Evolutionary conservation across 2,888 invertebrate species (phyloP), one percentile per base, ranked within the genome.

Genomic region (Sesia apiformis): DNA sequence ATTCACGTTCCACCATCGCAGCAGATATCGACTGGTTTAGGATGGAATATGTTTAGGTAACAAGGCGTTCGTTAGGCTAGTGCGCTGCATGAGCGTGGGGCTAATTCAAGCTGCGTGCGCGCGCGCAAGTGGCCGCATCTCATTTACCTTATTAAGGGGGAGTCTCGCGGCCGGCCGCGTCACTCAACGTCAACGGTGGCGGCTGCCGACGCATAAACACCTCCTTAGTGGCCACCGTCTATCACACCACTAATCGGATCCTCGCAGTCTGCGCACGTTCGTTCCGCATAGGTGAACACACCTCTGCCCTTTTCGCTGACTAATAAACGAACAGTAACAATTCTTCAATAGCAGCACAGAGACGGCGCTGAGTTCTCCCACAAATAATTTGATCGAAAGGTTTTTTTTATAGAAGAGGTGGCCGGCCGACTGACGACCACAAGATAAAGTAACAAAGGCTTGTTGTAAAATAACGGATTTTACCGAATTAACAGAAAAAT

Each of bases 71-170:
- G 79, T 77, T 77, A 77, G 67, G 40, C 52, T 53, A 61, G 56
- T 55, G 59, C 62, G 64, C 63, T 60, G 65, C 62, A 63, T 65
- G 7, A 39, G 52, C 23, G 65, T 64, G 63, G 68, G 63, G 75
- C 73, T 81, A 81, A 83, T 82, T 79, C 70, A 77, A 76, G 72
- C 67, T 54, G 66, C 60, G 60, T 59, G 65, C 63, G 64, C 58
- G 63, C 64, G 63, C 65, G 62, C 55, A 57, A 57, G 57, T 60
- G 57, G 59, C 62, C 77, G 80, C 81, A 79, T 80, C 82, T 83
- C 81, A 81, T 84, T 83, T 84, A 78, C 85, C 84, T 78, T 85
- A 84, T 84, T 81, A 76, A 82, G 81, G 71, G 57, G 65, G 61
- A 65, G 56, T 63, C 68, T 71, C 58, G 72, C 69, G 73, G 78